Evolutionary conservation across 2,888 invertebrate genomes (phyloP), one percentile per base, ranked within the genome.

Genomic region (Dastarcus helophoroides): DNA sequence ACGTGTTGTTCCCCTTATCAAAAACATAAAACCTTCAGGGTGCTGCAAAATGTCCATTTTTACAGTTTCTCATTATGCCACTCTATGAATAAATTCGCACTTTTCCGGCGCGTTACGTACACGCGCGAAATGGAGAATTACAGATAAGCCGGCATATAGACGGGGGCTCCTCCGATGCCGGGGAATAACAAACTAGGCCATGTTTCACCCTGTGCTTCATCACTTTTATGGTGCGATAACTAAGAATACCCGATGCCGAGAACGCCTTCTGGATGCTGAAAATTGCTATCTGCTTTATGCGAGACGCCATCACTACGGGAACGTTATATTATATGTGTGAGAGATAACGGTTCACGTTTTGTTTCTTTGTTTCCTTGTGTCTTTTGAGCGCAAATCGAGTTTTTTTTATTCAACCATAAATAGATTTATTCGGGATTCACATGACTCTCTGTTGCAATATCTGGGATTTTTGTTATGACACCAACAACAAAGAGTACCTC

Each of bases 71-170:
- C 63, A 64, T 65, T 64, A 65, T 63, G 60, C 60, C 56, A 59
- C 55, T 62, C 64, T 63, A 64, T 64, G 64, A 64, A 64, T 64
- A 64, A 64, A 64, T 64, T 64, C 62, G 62, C 63, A 64, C 63
- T 64, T 62, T 57, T 47, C 50, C 50, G 50, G 51, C 53, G 56
- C 57, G 58, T 54, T 53, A 54, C 51, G 52, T 50, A 48, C 50
- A 46, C 48, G 43, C 47, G 43, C 45, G 50, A 48, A 51, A 50
- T 49, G 51, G 55, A 51, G 59, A 60, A 58, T 57, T 58, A 56
- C 55, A 57, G 60, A 60, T 59, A 61, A 60, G 58, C 58, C 44
- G 6, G 22, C 3, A 27, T 30, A 29, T 33, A 15, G 29, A 11
- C 2, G 22, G 4, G 10, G 19, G 5, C 28, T 9, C 33, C 9